phyloP scores from a whole-genome alignment of 2,797 vertebrate genomes.

The Anabacerthia variegaticeps region DNA sequence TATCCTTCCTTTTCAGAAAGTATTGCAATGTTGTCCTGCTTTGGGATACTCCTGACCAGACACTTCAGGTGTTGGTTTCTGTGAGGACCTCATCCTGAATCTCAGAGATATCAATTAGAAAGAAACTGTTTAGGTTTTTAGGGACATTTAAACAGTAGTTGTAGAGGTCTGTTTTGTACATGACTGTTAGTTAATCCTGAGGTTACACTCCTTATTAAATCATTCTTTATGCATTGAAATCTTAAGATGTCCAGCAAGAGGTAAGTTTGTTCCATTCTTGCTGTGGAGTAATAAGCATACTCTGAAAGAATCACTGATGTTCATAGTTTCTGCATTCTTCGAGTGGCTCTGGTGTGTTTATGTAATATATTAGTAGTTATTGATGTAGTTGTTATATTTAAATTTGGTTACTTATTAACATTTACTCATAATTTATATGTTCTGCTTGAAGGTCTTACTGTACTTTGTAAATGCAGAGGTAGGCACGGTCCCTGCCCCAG shows the following conservation, averaged over 20 bases:
- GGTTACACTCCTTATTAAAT: background rate
- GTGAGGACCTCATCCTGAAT: constrained; percentile 37
- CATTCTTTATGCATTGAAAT: background rate
- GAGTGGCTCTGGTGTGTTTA: background rate
- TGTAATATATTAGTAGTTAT: background rate
- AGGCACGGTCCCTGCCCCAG: rapidly evolving
- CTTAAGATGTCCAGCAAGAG: background rate
- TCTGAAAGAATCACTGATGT: background rate
- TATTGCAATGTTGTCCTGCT: background rate
- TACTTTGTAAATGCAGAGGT: background rate
- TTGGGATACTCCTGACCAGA: constrained; percentile 21
- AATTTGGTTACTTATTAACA: background rate
- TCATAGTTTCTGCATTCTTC: background rate
- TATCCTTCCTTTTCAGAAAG: constrained; percentile 14
- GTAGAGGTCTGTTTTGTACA: constrained; percentile 44
- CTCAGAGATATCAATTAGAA: constrained; percentile 23
- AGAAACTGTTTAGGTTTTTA: constrained; percentile 32
- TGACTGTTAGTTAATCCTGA: background rate
- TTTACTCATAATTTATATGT: background rate
- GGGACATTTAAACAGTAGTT: constrained; percentile 18
- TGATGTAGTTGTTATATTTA: background rate
- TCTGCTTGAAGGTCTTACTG: background rate
- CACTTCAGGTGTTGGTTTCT: constrained; percentile 23
- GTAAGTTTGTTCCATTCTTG: background rate
- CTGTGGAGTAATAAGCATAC: background rate